Conservation (phyloP, 2,113 vertebrate genomes). For the Phalacrocorax brasilianus region DNA sequence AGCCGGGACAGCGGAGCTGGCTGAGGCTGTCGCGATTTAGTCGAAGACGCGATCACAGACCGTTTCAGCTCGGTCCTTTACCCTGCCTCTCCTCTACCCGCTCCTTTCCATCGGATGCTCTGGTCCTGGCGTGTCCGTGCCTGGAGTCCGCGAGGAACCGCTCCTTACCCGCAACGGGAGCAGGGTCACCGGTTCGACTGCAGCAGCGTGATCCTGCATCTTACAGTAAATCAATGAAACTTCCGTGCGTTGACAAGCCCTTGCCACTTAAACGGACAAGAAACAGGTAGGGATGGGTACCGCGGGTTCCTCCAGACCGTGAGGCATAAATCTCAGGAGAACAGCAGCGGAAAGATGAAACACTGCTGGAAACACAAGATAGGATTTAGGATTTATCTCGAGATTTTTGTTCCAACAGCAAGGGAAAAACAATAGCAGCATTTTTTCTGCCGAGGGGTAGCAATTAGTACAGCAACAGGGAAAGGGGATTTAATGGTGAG, state of each 20-base stretch:
- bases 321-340: constrained; percentile 12
- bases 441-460: background rate
- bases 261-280: background rate
- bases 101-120: rapidly evolving
- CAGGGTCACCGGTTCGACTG: background rate
- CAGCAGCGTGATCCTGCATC: background rate
- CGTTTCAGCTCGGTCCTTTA: rapidly evolving
- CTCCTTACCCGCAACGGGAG: background rate
- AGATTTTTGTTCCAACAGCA: background rate
- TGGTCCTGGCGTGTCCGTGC: rapidly evolving
- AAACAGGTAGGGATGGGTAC: background rate
- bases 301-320: background rate
- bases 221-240: constrained; percentile 5
- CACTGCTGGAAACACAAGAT: background rate
- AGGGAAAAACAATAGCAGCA: background rate
- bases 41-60: rapidly evolving
- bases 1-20: background rate
- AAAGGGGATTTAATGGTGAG: background rate
- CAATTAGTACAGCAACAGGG: background rate
- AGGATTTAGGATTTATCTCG: background rate
- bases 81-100: background rate
- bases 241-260: background rate
- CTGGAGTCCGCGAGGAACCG: rapidly evolving
- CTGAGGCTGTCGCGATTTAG: no score
- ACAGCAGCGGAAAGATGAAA: background rate